Evolutionary conservation across 2,888 invertebrate species (phyloP).

Genomic region (Thymelicus sylvestris): DNA sequence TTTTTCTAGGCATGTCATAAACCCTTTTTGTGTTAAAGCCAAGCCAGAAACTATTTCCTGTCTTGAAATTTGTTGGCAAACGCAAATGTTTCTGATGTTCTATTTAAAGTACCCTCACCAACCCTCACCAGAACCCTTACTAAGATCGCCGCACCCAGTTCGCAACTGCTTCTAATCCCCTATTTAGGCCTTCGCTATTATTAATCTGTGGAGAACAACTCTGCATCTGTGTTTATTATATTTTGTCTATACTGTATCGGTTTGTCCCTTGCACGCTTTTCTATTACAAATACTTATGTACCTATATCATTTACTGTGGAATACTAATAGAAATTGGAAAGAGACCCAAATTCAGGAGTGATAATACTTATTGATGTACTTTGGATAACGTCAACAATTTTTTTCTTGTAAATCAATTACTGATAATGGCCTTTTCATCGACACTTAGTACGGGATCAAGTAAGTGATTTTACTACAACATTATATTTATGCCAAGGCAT

Average conservation of each 20-base stretch:
- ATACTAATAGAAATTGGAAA: too few relatives aligned
- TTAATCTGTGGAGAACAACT: slow-evolving; percentile 41
- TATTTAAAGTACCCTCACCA: background rate
- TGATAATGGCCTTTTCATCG: background rate
- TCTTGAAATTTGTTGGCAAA: background rate
- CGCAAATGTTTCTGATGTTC: background rate
- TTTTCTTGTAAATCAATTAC: background rate
- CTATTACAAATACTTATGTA: background rate
- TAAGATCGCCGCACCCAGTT: slow-evolving; percentile 5
- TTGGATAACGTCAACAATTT: too few relatives aligned
- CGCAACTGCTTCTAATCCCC: slow-evolving; percentile 40
- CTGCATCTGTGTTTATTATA: slow-evolving; percentile 36
- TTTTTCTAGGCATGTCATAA: too few relatives aligned
- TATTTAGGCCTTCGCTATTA: slow-evolving; percentile 42
- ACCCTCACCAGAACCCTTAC: slow-evolving; percentile 16
- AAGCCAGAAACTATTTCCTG: background rate
- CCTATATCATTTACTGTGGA: background rate
- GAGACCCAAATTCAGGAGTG: too few relatives aligned
- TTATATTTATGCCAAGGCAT: slow-evolving; percentile 4
- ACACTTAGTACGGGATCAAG: background rate
- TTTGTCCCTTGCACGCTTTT: background rate
- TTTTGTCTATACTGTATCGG: background rate
- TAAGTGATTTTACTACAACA: slow-evolving; percentile 16
- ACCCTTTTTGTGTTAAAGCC: too few relatives aligned
- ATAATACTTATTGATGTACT: too few relatives aligned